Percentiles rank a stretch among this genome's conserved stretches.
Evolutionary conservation across 2,888 invertebrate genomes (phyloP).

Genomic region (Aporophyla nigra): DNA sequence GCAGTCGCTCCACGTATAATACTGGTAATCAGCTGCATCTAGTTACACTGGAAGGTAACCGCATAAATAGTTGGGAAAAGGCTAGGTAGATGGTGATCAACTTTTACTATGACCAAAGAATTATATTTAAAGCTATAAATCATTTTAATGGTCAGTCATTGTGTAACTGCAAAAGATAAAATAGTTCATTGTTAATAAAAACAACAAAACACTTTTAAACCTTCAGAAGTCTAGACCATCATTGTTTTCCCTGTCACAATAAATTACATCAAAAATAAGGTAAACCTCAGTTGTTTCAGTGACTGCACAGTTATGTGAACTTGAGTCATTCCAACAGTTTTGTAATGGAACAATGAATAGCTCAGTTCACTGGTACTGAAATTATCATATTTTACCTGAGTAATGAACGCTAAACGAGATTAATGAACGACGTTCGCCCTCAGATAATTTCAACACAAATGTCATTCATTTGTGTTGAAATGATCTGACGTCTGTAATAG

Average conservation of each 20-base stretch:
- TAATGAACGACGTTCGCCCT: not conserved
- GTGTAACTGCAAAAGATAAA: not conserved
- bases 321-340: slow-evolving; percentile 29
- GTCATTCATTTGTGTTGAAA: too few relatives aligned
- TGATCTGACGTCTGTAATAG: not conserved
- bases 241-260: slow-evolving; percentile 23
- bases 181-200: not conserved
- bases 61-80: too few relatives aligned
- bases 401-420: slow-evolving; percentile 15
- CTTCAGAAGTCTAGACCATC: not conserved
- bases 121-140: not conserved
- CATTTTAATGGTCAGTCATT: not conserved
- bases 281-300: slow-evolving; percentile 17
- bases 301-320: not conserved
- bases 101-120: not conserved
- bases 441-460: not conserved
- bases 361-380: slow-evolving; percentile 11
- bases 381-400: slow-evolving; percentile 18
- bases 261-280: slow-evolving; percentile 34
- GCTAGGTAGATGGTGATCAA: too few relatives aligned
- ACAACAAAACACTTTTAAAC: not conserved
- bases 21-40: too few relatives aligned
- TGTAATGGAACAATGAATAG: slow-evolving; percentile 36
- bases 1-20: too few relatives aligned
- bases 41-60: too few relatives aligned